phyloP scores from a whole-genome alignment of 2,113 vertebrate genomes.

The Rhinolophus ferrumequinum region DNA sequence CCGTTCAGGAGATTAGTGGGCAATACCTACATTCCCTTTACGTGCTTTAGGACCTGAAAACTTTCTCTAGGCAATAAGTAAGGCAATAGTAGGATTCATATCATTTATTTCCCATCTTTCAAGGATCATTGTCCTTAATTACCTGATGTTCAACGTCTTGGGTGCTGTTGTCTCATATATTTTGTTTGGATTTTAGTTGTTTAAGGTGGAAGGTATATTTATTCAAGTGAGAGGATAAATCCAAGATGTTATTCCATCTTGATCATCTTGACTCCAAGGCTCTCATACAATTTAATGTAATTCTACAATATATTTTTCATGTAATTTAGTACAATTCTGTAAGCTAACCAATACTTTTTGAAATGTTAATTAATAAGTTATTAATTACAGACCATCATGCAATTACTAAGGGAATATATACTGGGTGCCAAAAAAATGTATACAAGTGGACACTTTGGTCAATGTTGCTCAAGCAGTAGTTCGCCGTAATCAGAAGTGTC shows the following conservation, averaged over 20 bases:
- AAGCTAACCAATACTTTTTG: neutral
- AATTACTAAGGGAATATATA: neutral
- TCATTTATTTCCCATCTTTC: neutral
- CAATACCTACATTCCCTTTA: neutral
- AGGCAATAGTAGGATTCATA: neutral
- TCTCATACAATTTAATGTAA: neutral
- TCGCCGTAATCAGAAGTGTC: too few species aligned
- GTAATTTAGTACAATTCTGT: neutral
- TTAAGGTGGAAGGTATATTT: neutral
- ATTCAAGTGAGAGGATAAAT: neutral
- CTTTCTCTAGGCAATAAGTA: neutral
- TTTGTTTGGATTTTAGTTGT: neutral
- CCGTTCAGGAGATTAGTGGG: neutral
- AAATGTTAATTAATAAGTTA: neutral
- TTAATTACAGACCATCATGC: neutral
- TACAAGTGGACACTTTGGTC: too few species aligned
- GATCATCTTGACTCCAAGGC: neutral
- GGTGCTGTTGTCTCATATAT: neutral
- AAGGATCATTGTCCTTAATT: neutral
- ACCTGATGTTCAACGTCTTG: neutral
- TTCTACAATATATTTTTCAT: neutral
- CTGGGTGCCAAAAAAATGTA: too few species aligned
- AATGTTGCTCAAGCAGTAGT: too few species aligned
- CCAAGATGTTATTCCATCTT: neutral
- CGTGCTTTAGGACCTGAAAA: neutral